Base-by-base conservation (phyloP, 2,113 vertebrate genomes). In the Colinus virginianus region DNA sequence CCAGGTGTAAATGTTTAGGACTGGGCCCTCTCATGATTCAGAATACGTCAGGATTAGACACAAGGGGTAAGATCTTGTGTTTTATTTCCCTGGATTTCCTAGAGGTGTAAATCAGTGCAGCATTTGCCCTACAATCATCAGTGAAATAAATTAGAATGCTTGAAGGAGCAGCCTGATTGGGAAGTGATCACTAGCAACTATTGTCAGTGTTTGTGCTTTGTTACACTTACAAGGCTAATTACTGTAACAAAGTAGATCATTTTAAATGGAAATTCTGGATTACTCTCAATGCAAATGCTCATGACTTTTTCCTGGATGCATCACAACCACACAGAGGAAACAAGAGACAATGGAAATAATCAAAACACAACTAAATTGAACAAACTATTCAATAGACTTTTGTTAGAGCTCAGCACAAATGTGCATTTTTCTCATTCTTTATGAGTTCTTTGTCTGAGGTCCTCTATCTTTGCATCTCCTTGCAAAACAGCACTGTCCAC, bases 151-250 rank as follows among this genome's bases (percentile, higher is more conserved):
- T 97, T 94, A 94, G 88, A 94, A 95, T 82, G 96, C 95, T 95
- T 94, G 85, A 95, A 95, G 94, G 71, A 94, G 83, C 85, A 96
- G 82, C 30, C 93, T 95, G 96, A 97, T 96, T 97, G 94, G 90
- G 90, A 97, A 97, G 75, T 91, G 91, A 97, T 97, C 90, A 78
- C 96, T 80, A 96, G 94, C 91, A 96, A 95, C 94, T 90, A 95
- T 94, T 96, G 97, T 95, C 96, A 94, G 48, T 89, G 93, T 92
- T 96, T 94, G 94, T 90, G 94, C 96, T 97, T 96, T 96, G 95
- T 95, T 97, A 94, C 89, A 95, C 93, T 97, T 96, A 94, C 87
- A 94, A 90, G 91, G 85, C 94, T 96, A 96, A 97, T 96, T 94
- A 91, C 89, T 96, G 93, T 96, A 97, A 97, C 94, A 95, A 95